Base-by-base conservation (phyloP, 2,113 vertebrate species). In the Tenebrosternarchus preto region DNA sequence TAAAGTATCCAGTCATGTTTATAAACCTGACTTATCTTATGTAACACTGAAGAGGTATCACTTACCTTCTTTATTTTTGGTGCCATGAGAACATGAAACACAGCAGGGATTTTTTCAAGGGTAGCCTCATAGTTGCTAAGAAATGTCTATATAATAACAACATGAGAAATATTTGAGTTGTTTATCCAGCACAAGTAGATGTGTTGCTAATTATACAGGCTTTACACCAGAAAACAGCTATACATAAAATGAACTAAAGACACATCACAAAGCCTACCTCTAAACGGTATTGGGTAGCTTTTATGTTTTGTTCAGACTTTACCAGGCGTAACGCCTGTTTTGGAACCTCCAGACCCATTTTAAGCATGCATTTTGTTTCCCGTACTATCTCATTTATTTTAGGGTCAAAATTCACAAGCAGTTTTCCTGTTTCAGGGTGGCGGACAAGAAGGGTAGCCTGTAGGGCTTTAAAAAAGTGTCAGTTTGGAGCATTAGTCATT, bases 341-440 rank as follows among this genome's bases (percentile, higher is more conserved):
- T 0, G 96, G 95, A 84, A 97, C 88, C 31, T 93, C 90, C 25
- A 96, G 82, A 29, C 89, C 93, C 92, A 95, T 82, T 80, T 93
- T 94, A 39, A 93, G 43, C 93, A 96, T 92, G 82, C 92, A 93
- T 81, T 94, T 95, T 0, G 94, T 92, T 78, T 96, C 95, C 64
- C 78, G 85, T 19, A 94, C 84, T 72, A 94, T 80, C 83, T 95
- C 94, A 71, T 80, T 81, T 81, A 96, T 91, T 43, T 94, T 92
- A 17, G 92, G 90, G 79, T 95, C 92, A 86, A 95, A 94, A 90
- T 95, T 95, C 78, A 94, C 89, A n/a, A 95, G 11, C 2, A 95
- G 71, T 84, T 93, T 94, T 63, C 89, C 90, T 4, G 91, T 92
- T 73, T 85, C 85, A 78, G 93, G 92, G 86, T 95, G 93, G 53